Conservation (phyloP, 2,113 vertebrate species). For the Nansenia antarctica region DNA sequence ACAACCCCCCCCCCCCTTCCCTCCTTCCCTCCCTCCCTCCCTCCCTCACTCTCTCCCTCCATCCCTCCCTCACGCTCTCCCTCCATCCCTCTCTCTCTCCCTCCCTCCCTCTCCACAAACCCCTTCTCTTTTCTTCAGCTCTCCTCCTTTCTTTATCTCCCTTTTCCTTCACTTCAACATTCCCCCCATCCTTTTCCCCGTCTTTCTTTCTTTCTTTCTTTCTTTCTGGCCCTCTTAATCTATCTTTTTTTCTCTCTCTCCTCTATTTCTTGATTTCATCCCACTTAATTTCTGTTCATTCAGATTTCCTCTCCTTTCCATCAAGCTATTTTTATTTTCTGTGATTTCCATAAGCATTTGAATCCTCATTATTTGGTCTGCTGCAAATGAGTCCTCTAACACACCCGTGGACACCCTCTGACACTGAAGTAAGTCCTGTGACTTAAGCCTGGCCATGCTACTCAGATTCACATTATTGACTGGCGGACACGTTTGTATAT, state of each 20-base stretch:
- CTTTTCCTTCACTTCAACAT: constrained; percentile 2
- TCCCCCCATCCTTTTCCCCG: constrained; percentile 8
- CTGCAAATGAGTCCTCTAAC: constrained; percentile 37
- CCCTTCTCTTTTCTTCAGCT: constrained; percentile 3
- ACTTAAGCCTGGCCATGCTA: constrained; percentile 40
- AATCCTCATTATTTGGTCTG: constrained; percentile 49
- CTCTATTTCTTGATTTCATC: constrained; percentile 62
- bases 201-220: constrained; percentile 17
- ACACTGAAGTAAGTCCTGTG: constrained; percentile 44
- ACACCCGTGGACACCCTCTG: constrained; percentile 32
- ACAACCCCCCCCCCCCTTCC: constrained; percentile 57
- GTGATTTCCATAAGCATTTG: constrained; percentile 53
- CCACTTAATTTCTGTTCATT: constrained; percentile 72
- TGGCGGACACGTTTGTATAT: neutral
- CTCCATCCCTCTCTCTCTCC: constrained; percentile 41
- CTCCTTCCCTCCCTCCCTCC: constrained; percentile 63
- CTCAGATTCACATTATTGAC: constrained; percentile 19
- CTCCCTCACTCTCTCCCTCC: constrained; percentile 49
- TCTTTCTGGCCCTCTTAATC: constrained; percentile 26
- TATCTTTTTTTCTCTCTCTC: constrained; percentile 26
- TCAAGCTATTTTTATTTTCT: constrained; percentile 47
- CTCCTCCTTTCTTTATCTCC: neutral
- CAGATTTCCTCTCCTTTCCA: constrained; percentile 70
- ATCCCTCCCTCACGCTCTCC: constrained; percentile 40
- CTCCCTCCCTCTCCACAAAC: constrained; percentile 25